Evolutionary conservation across 53 echinoderm and acorn worm species (phyloP).

Genomic region (Patiria pectinifera): DNA sequence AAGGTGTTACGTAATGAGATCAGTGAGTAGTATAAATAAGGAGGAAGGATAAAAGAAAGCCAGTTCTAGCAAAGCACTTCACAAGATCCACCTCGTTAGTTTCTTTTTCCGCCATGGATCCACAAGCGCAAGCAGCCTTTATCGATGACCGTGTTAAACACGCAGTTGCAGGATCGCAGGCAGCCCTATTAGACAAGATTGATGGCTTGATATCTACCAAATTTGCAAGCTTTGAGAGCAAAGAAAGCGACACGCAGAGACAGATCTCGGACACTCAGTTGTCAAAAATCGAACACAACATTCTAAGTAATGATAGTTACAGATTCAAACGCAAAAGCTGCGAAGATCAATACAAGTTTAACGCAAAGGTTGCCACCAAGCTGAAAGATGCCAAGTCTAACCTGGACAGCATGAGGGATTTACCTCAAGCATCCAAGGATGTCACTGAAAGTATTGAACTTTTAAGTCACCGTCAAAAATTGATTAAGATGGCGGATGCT

Average conservation of each 20-base stretch:
- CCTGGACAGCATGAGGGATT: neutral
- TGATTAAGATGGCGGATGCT: neutral
- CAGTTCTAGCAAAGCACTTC: too few relatives aligned
- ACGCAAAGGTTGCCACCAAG: neutral
- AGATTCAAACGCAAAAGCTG: slow-evolving; percentile 1
- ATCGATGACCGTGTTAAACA: neutral
- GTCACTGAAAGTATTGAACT: neutral
- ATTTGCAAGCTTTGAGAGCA: neutral
- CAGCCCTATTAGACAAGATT: neutral
- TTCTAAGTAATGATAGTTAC: neutral
- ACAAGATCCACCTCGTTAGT: neutral
- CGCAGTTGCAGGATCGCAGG: neutral
- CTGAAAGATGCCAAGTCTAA: neutral
- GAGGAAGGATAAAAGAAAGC: too few relatives aligned
- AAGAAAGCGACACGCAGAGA: neutral
- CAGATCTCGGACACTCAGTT: neutral
- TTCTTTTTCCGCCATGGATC: neutral
- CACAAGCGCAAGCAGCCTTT: neutral
- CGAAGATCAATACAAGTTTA: neutral
- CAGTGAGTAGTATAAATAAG: too few relatives aligned
- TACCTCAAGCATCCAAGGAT: neutral
- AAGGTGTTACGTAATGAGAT: too few relatives aligned
- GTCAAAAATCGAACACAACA: neutral
- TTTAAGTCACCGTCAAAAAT: neutral
- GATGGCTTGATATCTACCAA: neutral